These are phyloP conservation scores for Trematomus bernacchii DNA, from an alignment of 2,797 vertebrate species.

Conservation along the genomic window DNA sequence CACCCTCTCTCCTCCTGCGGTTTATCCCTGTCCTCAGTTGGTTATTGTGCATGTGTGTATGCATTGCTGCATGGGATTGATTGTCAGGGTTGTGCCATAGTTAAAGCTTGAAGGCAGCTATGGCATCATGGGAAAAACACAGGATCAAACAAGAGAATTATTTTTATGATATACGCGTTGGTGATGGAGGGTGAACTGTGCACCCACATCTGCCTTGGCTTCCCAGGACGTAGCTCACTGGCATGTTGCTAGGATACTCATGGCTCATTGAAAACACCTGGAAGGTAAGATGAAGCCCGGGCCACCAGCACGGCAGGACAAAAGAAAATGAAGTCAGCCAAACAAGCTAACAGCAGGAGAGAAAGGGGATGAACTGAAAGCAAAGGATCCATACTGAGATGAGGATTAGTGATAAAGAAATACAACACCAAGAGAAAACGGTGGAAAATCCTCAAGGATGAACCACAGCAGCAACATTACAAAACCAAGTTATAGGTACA, in stretches of 20 bases:
- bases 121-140: conserved; percentile 31
- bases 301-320: conserved; percentile 50
- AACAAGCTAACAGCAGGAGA: conserved; percentile 36
- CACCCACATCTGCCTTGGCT: conserved; percentile 58
- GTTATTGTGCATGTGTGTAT: conserved; percentile 14
- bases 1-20: conserved; percentile 11
- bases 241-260: conserved; percentile 56
- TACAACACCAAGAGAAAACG: conserved; percentile 27
- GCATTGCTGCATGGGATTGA: conserved; percentile 16
- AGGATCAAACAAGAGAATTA: conserved; percentile 20
- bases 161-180: conserved; percentile 35
- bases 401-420: conserved; percentile 53
- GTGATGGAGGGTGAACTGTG: conserved; percentile 21
- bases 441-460: conserved; percentile 9
- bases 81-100: conserved; percentile 25
- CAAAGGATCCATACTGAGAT: conserved; percentile 4
- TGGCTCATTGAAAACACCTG: conserved; percentile 71
- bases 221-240: conserved; percentile 29
- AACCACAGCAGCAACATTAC: conserved; percentile 18
- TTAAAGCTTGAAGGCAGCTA: conserved; percentile 27
- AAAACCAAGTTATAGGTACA: background rate
- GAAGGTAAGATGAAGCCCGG: conserved; percentile 62
- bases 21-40: conserved; percentile 29
- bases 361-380: conserved; percentile 15
- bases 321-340: conserved; percentile 40